Conservation (phyloP, 2,797 vertebrate genomes). For the Serranus cabrilla region DNA sequence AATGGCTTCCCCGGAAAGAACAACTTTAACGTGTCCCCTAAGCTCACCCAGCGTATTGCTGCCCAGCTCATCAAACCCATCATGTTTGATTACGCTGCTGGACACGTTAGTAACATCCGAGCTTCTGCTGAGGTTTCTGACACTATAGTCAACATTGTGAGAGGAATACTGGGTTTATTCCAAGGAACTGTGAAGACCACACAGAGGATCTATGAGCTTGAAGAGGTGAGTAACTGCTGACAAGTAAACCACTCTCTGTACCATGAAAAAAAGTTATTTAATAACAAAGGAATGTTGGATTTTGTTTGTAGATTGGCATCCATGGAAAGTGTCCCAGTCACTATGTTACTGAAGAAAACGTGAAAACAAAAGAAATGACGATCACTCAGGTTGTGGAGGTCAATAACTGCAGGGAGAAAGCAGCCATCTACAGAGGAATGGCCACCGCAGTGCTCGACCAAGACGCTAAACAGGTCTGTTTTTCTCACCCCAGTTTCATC, state of each 20-base stretch:
- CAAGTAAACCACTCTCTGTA: background rate
- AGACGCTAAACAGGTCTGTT: constrained; percentile 82
- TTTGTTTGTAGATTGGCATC: constrained; percentile 81
- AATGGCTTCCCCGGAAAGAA: constrained; percentile 83
- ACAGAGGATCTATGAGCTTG: constrained; percentile 85
- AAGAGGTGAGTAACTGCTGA: constrained; percentile 78
- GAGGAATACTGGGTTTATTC: constrained; percentile 85
- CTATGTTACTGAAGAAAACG: constrained; percentile 84
- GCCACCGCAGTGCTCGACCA: constrained; percentile 79
- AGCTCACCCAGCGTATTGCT: constrained; percentile 80
- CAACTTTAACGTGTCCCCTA: constrained; percentile 74
- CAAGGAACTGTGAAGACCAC: constrained; percentile 88
- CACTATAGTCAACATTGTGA: constrained; percentile 85
- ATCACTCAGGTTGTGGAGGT: constrained; percentile 86
- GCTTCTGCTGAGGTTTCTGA: constrained; percentile 79
- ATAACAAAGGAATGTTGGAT: background rate
- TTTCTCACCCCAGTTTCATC: background rate
- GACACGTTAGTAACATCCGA: constrained; percentile 83
- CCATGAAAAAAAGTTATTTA: background rate
- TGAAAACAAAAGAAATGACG: constrained; percentile 63
- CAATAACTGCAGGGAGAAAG: constrained; percentile 86
- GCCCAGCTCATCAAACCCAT: constrained; percentile 86
- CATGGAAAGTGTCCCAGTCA: constrained; percentile 88
- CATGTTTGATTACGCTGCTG: constrained; percentile 86
- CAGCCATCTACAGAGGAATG: constrained; percentile 81